These are phyloP conservation scores for Trachelus stipa DNA, from an alignment of 2,888 invertebrate genomes.

Conservation along the genomic window DNA sequence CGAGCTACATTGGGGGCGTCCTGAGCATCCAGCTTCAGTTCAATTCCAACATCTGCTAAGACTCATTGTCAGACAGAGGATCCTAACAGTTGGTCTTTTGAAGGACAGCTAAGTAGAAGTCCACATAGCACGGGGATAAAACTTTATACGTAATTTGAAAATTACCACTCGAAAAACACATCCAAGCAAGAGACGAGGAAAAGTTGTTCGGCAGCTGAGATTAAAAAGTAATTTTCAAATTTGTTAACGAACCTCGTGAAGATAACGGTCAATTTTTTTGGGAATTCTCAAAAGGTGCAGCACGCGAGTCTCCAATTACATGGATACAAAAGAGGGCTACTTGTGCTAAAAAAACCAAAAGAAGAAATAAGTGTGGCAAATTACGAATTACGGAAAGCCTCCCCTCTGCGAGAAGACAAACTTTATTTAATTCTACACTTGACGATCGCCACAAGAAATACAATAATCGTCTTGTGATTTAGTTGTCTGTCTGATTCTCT, in stretches of 20 bases:
- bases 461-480: not conserved
- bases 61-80: not conserved
- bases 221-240: not conserved
- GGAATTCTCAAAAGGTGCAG: not conserved
- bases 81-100: not conserved
- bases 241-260: not conserved
- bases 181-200: not conserved
- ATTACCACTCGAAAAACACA: not conserved
- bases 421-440: not conserved
- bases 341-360: not conserved
- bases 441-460: not conserved
- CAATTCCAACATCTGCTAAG: conserved; percentile 55
- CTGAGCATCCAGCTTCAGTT: conserved; percentile 57
- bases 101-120: not conserved
- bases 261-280: not conserved
- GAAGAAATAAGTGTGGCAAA: not conserved
- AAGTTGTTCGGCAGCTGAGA: not conserved
- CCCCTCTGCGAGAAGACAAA: not conserved
- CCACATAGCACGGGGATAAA: not conserved
- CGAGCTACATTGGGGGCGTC: conserved; percentile 52
- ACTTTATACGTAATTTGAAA: not conserved
- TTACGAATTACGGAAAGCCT: not conserved
- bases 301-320: not conserved
- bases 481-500: not conserved
- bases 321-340: not conserved